Evolutionary conservation across 2,797 vertebrate genomes (phyloP), one percentile per base, ranked within the genome.

Genomic region (Morus bassanus): DNA sequence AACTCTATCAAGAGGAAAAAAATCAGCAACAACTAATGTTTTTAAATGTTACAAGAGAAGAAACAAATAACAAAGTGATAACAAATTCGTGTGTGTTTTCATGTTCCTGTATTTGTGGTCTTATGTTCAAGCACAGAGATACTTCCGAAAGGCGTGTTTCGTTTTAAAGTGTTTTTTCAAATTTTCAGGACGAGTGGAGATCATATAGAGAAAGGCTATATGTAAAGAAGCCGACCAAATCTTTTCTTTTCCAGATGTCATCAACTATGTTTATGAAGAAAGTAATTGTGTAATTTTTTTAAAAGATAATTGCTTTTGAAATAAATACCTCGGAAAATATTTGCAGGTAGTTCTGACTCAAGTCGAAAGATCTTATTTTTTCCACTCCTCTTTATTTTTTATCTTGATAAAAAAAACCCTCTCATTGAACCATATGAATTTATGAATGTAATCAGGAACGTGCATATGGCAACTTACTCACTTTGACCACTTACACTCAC

Each of bases 371-470:
- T n/a, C 67, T 83, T 79, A 35, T 63, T 95, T 88, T 88, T 75
- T 51, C 51, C 48, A 35, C 57, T 57, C 18, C 56, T 92, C 57
- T 87, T 39, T 43, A 51, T 59, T 78, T 82, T 78, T 77, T 81
- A 89, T 75, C 59, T 30, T 3, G 4, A 31, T 45, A 45, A 13
- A 3, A 81, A 18, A 35, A 21, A 3, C 3, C 31, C 22, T 48
- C 50, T 45, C 37, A 21, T 14, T 82, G 59, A 95, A 77, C 37
- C n/a, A 6, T 41, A 53, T 56, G 35, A 76, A 79, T 85, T 85
- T 31, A 94, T 68, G 87, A 85, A 86, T 77, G 67, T 77, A 85
- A 91, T 92, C 88, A 93, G 95, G 83, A 96, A 95, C 56, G 78
- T 69, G 79, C 31, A 0, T 68, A 19, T 73, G n/a, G 70, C 88